Base-by-base conservation (phyloP, 2,113 vertebrate genomes). In the Amphiprion percula region DNA sequence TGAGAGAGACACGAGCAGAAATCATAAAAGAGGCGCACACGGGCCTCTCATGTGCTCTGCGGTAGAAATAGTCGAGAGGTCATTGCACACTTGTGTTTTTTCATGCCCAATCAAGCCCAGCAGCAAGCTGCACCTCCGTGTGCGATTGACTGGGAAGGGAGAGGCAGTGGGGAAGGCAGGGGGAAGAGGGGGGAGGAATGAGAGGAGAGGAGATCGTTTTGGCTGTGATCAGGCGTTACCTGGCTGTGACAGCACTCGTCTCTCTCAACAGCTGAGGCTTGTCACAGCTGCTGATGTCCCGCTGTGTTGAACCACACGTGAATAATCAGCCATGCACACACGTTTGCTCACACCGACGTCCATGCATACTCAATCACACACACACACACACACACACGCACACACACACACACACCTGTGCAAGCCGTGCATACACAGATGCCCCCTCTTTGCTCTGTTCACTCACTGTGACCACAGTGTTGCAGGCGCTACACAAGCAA, bases 231-330 rank as follows among this genome's bases (percentile, higher is more conserved):
- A 90, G 82, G 73, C 85, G 50, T 88, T 89, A 92, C 87, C 88
- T 90, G 92, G 81, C 91, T 82, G 80, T 85, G 88, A 92, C 89
- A 75, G 87, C 84, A 24, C 86, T 90, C 70, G 77, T 89, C 89
- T 89, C 87, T 84, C 84, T 85, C 83, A 84, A 79, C 92, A 91
- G 92, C 92, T 93, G 90, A 93, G 90, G 79, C 87, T 87, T 88
- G 91, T 93, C 90, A 88, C 91, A 88, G 90, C 88, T 85, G 92
- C 88, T 68, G 87, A 80, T 56, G 78, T 74, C 88, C 80, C 28
- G 54, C 91, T 79, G 90, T 80, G 90, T 87, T 84, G 82, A 84
- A 60, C 85, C 84, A 75, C 74, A 82, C 87, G 52, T 89, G 82
- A 84, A 85, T 56, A 54, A 63, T 28, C 71, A 54, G 53, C 37